Evolutionary conservation across 2,888 invertebrate genomes (phyloP).

Genomic region (Conistra vaccinii): DNA sequence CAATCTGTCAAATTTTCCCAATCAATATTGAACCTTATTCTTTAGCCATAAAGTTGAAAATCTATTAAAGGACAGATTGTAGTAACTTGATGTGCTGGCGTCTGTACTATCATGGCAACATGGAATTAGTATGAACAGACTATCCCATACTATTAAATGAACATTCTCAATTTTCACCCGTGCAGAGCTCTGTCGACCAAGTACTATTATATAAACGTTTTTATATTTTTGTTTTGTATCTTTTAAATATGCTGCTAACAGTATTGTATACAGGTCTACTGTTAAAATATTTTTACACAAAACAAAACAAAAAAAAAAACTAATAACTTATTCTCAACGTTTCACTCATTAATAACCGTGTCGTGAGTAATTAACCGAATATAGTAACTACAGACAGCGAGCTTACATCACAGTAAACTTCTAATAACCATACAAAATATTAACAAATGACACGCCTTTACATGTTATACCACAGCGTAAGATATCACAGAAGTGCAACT

Average conservation of each 20-base stretch:
- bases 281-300: not conserved
- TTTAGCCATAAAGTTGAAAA: too few relatives aligned
- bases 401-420: conserved; percentile 58
- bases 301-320: not conserved
- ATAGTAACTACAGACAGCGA: conserved; percentile 52
- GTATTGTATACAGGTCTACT: not conserved
- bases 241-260: not conserved
- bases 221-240: too few relatives aligned
- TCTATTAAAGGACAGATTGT: too few relatives aligned
- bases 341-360: conserved; percentile 58
- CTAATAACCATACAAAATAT: conserved; percentile 66
- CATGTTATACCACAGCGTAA: conserved; percentile 18
- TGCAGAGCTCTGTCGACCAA: too few relatives aligned
- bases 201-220: too few relatives aligned
- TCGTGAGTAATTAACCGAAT: conserved; percentile 66
- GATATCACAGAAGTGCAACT: conserved; percentile 16
- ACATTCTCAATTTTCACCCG: too few relatives aligned
- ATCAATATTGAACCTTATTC: too few relatives aligned
- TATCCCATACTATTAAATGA: too few relatives aligned
- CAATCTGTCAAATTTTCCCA: too few relatives aligned
- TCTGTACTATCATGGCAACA: too few relatives aligned
- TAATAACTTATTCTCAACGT: conserved; percentile 21
- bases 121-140: too few relatives aligned
- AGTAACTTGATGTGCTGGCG: too few relatives aligned
- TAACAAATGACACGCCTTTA: conserved; percentile 77